Conservation (phyloP, 2,113 vertebrate genomes). For the Mustela lutreola region DNA sequence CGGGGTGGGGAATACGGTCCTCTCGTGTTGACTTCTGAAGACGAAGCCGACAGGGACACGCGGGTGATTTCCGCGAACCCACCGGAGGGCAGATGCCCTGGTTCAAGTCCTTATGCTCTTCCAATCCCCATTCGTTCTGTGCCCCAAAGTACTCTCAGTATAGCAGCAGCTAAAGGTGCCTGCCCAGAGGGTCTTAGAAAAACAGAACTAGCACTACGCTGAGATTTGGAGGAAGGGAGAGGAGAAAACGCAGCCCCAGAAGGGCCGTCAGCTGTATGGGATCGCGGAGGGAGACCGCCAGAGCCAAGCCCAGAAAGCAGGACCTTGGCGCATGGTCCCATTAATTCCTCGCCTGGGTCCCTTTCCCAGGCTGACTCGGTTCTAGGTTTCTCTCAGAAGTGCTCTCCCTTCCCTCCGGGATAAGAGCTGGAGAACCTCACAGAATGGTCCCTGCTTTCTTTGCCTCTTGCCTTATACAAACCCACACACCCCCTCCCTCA, state of each 20-base stretch:
- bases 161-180: background rate
- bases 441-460: background rate
- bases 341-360: background rate
- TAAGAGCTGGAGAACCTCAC: background rate
- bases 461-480: background rate
- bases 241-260: background rate
- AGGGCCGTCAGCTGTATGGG: background rate
- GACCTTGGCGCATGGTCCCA: background rate
- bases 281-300: background rate
- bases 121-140: background rate
- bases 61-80: background rate
- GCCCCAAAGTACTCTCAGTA: background rate
- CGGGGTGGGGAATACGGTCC: background rate
- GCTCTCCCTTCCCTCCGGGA: background rate
- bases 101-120: background rate
- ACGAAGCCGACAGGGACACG: background rate
- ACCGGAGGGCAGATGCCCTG: background rate
- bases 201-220: background rate
- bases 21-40: background rate
- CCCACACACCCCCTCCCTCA: background rate
- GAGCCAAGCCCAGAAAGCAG: background rate
- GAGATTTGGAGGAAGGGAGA: background rate
- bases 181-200: background rate
- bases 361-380: background rate
- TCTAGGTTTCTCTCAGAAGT: background rate